phyloP scores from a whole-genome alignment of 1,140 invertebrate genomes.

The Tetranychus cinnabarinus region DNA sequence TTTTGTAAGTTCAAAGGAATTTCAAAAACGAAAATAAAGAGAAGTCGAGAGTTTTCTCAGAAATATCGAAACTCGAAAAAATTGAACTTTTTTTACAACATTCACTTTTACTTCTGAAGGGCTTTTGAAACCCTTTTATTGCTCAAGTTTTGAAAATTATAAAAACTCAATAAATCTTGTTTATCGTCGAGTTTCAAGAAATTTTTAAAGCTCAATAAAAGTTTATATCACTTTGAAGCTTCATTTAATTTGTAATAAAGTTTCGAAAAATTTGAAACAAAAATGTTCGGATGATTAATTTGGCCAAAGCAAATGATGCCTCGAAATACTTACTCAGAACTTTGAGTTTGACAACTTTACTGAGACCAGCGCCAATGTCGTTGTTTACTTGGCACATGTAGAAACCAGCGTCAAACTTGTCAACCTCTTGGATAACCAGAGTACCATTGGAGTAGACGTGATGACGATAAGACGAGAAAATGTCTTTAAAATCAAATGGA shows the following conservation, averaged over 20 bases:
- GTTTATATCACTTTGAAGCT: no score
- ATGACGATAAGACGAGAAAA: constrained; percentile 37
- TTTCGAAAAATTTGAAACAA: not conserved
- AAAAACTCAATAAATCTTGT: no score
- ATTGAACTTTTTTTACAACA: no score
- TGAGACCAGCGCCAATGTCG: constrained; percentile 33
- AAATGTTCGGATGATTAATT: not conserved
- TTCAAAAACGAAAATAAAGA: no score
- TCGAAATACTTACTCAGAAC: constrained; percentile 18
- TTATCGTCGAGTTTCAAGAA: no score
- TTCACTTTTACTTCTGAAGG: no score
- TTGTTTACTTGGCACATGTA: constrained; percentile 32
- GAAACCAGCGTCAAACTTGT: constrained; percentile 25
- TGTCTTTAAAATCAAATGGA: constrained; percentile 12
- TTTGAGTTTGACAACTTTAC: constrained; percentile 34
- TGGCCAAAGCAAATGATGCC: not conserved
- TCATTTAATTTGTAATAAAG: not conserved
- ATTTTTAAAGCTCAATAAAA: no score
- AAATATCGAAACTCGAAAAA: no score
- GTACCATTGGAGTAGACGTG: constrained; percentile 39
- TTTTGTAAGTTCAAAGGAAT: no score
- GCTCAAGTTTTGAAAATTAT: no score
- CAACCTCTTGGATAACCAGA: constrained; percentile 20
- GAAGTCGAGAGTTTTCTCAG: no score
- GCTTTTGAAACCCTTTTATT: no score